Evolutionary conservation across 2,797 vertebrate species (phyloP), one percentile per base, ranked within the genome.

Genomic region (Artibeus lituratus): DNA sequence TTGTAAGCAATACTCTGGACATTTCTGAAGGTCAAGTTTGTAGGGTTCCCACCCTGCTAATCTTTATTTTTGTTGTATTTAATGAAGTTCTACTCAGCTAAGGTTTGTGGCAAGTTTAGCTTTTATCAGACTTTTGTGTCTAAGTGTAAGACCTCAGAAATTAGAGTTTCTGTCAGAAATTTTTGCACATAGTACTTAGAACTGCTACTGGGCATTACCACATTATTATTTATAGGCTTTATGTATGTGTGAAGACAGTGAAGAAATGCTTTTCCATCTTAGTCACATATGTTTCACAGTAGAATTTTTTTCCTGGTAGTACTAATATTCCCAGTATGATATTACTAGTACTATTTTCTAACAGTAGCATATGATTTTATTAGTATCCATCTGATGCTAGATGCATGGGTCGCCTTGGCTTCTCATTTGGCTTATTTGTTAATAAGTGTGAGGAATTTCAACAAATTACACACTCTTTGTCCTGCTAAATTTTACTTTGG

Each of bases 71-170:
- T 95, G 10, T 81, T 91, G 9, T 51, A 57, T 91, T 94, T 91
- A 80, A 91, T 93, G 14, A 76, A 87, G 80, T 94, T 94, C 89
- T 95, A n/a, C 70, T 88, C 92, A 83, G 73, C 42, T 92, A 84
- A 94, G 57, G 53, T 94, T 94, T 96, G 51, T 96, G 62, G 76
- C 77, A 95, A 76, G n/a, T 95, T 93, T 74, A 67, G 39, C 87
- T 96, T 97, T 86, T 29, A 91, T 87, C 49, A 93, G 90, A 96
- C 70, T 87, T 96, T 67, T 91, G 39, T 91, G 83, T 67, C 44
- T 85, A 39, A 95, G 39, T 65, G 0, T 90, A 96, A 92, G 55
- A 67, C 42, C 37, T 96, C 72, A 95, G 92, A 80, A 95, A 95
- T 86, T 81, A 94, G 37, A 18, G 37, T 88, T 96, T 90, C 76